Percentiles rank a stretch among this genome's conserved stretches.
Evolutionary conservation across 2,888 invertebrate species (phyloP).

Genomic region (Eueremaeus valkanovi): DNA sequence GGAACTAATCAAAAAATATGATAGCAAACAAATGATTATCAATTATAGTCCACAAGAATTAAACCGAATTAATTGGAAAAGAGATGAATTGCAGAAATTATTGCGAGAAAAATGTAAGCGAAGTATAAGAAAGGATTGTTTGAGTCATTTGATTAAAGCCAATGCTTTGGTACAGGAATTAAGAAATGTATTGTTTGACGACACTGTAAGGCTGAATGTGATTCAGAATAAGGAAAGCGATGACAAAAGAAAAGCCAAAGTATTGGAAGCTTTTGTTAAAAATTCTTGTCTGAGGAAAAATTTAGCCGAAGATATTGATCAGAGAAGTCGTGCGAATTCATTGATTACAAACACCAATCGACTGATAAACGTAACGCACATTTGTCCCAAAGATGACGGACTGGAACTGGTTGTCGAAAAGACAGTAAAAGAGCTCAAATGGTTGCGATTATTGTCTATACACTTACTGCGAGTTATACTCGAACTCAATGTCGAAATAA

Average conservation of each 20-base stretch:
- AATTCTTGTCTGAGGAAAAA: background rate
- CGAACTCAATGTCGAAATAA: slow-evolving; percentile 10
- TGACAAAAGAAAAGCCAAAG: slow-evolving; percentile 11
- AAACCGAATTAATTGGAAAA: background rate
- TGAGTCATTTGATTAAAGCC: background rate
- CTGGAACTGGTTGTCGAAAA: background rate
- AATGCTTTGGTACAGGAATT: background rate
- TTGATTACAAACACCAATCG: background rate
- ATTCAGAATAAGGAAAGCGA: background rate
- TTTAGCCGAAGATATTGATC: background rate
- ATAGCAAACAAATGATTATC: background rate
- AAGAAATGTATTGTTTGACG: background rate
- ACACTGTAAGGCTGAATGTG: background rate
- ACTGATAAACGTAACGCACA: slow-evolving; percentile 4
- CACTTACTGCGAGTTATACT: background rate
- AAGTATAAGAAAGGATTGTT: background rate
- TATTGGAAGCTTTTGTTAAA: slow-evolving; percentile 3
- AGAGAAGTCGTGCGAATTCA: background rate
- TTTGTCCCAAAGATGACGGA: background rate
- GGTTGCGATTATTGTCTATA: background rate
- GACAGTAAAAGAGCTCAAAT: slow-evolving; percentile 7
- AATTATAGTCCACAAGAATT: background rate
- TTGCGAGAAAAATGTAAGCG: background rate
- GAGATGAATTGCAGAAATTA: background rate
- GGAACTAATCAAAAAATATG: background rate